Evolutionary conservation across 2,888 invertebrate genomes (phyloP), one percentile per base, ranked within the genome.

Genomic region (Tipula lateralis): DNA sequence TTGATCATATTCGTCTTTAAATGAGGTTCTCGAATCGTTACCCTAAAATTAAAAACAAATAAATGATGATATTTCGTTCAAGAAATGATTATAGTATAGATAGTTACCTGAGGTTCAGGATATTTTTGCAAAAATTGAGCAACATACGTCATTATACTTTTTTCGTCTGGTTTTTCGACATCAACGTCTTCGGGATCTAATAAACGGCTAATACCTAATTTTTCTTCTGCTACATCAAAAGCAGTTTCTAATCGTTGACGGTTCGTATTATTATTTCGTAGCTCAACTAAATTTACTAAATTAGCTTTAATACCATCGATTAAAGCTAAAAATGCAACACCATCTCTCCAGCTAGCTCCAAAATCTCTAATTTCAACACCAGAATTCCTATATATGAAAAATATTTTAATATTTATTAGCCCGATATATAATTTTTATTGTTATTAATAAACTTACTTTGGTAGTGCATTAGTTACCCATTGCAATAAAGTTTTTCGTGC

Each of bases 141-240:
- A 86, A 99, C 98, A 90, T 99, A 99, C 34, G 99, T 99, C 98
- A 99, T 99, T 87, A 99, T 97, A 86, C 97, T 98, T 91, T 97
- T 96, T 90, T 99, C 99, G 90, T 99, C 99, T 3, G 99, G 99
- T 89, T 96, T 96, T 32, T 96, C 95, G 30, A 98, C 97, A 90
- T 98, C 98, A 84, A 98, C 97, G 90, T 98, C 98, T 91, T 98
- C 98, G 2, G 98, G 96, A 89, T 99, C 99, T 84, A 99, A 91
- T 12, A 99, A 92, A 87, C 96, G 93, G 29, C 97, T 95, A 88
- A 99, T 98, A 85, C 98, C 98, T 50, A 99, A 91, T 88, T 97
- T 95, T 85, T 91, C 92, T 91, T 99, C 98, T 29, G 99, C 99
- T 34, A 97, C 94, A 88, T 95, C 94, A 91, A 99, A 99, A 83